These are phyloP conservation scores for Akabosia matsudoensis DNA, from an alignment of 1,140 invertebrate genomes.

Conservation along the genomic window DNA sequence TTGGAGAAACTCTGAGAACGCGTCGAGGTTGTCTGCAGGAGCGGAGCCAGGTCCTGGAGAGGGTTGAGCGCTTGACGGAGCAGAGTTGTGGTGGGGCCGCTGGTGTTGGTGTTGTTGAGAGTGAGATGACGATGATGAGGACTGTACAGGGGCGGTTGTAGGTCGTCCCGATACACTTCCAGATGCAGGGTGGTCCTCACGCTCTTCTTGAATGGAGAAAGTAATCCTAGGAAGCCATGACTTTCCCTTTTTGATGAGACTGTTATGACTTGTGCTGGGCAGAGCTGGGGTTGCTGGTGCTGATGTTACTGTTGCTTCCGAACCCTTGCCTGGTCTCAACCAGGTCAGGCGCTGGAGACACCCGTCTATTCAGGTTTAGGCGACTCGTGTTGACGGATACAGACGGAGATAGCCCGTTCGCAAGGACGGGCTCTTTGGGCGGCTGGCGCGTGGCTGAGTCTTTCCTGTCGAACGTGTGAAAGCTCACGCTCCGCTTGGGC, in stretches of 20 bases:
- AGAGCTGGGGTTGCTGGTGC: background rate
- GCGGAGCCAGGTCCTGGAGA: background rate
- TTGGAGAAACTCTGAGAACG: background rate
- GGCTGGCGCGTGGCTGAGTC: background rate
- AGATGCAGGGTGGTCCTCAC: conserved; percentile 18
- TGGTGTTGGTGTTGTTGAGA: conserved; percentile 4
- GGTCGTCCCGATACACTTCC: conserved; percentile 11
- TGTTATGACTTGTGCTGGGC: conserved; percentile 6
- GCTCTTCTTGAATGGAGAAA: conserved; percentile 20
- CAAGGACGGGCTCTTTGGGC: background rate
- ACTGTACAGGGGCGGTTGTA: background rate
- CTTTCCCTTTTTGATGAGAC: conserved; percentile 15
- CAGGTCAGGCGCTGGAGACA: conserved; percentile 18
- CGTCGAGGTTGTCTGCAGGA: background rate
- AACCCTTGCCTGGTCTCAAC: conserved; percentile 17
- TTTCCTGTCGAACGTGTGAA: conserved; percentile 15
- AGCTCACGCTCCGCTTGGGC: conserved; percentile 22
- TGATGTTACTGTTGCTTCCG: conserved; percentile 5
- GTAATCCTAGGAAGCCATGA: conserved; percentile 14
- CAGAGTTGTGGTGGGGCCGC: too few relatives aligned
- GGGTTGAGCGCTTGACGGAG: too few relatives aligned
- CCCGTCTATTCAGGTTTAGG: conserved; percentile 19
- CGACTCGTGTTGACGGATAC: conserved; percentile 14
- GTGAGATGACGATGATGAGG: conserved; percentile 6
- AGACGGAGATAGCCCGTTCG: background rate